Evolutionary conservation across 1,140 invertebrate species (phyloP).

Genomic region (Zaprionus nigranus): DNA sequence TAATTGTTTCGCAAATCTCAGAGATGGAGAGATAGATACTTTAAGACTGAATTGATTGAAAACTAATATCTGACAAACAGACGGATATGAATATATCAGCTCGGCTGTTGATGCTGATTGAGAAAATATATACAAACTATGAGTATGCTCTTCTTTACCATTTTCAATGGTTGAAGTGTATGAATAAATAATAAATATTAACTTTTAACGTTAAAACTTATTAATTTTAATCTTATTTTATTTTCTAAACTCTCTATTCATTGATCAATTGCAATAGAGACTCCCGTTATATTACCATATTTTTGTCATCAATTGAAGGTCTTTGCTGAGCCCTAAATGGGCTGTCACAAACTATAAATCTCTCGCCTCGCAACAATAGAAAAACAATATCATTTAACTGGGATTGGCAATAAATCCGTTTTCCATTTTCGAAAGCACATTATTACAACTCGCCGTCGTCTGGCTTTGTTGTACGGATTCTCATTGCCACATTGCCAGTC

Average conservation of each 20-base stretch:
- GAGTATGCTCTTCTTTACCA: background rate
- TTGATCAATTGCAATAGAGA: background rate
- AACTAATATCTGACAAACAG: too few relatives aligned
- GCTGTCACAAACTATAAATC: background rate
- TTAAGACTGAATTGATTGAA: too few relatives aligned
- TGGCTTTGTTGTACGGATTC: slow-evolving; percentile 1
- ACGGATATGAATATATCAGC: too few relatives aligned
- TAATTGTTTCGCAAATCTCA: background rate
- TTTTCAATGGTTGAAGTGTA: too few relatives aligned
- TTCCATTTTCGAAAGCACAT: slow-evolving; percentile 7
- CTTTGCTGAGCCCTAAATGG: background rate
- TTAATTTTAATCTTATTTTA: background rate
- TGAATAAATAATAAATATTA: too few relatives aligned
- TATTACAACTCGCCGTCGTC: slow-evolving; percentile 7
- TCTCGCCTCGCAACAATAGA: background rate
- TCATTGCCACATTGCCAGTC: background rate
- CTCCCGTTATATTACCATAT: background rate
- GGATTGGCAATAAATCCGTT: background rate
- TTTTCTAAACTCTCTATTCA: background rate
- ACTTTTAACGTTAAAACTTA: too few relatives aligned
- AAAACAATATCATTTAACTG: slow-evolving; percentile 4
- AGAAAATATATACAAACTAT: background rate
- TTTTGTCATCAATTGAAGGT: background rate
- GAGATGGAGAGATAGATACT: background rate
- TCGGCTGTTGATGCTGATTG: too few relatives aligned